Evolutionary conservation across 2,888 invertebrate genomes (phyloP), one percentile per base, ranked within the genome.

Genomic region (Glaucopsyche alexis): DNA sequence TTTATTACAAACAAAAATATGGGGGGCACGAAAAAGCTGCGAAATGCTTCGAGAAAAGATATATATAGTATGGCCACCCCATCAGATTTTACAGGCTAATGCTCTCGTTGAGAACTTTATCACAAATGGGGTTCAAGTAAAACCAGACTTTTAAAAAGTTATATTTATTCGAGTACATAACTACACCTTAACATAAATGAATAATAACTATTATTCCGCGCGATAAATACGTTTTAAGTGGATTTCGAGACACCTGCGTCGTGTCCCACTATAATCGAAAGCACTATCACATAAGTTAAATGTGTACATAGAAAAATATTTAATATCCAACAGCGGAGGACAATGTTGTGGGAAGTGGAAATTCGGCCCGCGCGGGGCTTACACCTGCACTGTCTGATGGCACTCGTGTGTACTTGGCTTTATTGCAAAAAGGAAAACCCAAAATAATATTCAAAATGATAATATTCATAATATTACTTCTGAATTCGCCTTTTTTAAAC

Each of bases 151-250:
- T 88, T 89, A 88, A 93, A 93, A 93, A 92, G 90, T 93, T 91
- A 93, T 90, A 93, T 93, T 93, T 93, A 93, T 93, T 93, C 92
- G 93, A 93, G 93, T 93, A 93, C 90, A 93, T 93, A 93, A 92
- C 93, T 93, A 93, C 93, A 93, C 86, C 93, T 93, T 93, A 93
- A 88, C 88, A 90, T 88, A 90, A 90, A 90, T 90, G 88, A 88
- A 91, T 90, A 90, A 89, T 90, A 90, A 88, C 89, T 91, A 92
- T 90, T 86, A 85, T 88, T 90, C 88, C 89, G 89, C 88, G 82
- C 84, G 90, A 91, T 92, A 92, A 92, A 93, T 92, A 92, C 89
- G 88, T 85, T 88, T 86, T 86, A 87, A 87, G 86, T 87, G 86
- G 86, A 84, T 86, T 87, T 84, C 84, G 86, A 87, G 88, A 89